A percentile compares a stretch with the other conserved stretches of the same genome.
Conservation (phyloP, 2,888 invertebrate species). For the Scelioninae gen. 1 region DNA sequence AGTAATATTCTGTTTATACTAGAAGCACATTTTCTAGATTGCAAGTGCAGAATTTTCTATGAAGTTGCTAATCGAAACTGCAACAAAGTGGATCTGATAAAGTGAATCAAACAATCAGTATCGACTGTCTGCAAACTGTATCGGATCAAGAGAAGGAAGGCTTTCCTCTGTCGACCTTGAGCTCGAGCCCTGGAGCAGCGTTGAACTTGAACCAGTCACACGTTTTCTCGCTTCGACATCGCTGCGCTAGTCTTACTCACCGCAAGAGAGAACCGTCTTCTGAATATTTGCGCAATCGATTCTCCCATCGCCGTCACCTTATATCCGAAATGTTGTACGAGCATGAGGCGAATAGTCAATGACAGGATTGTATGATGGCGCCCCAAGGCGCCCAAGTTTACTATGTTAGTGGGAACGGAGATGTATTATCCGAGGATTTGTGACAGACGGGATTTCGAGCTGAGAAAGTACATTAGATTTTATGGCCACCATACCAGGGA, state of each 20-base stretch:
- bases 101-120: conserved; percentile 26
- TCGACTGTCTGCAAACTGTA: conserved; percentile 50
- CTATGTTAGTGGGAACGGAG: conserved; percentile 37
- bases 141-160: conserved; percentile 76
- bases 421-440: conserved; percentile 31
- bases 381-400: conserved; percentile 42
- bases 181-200: conserved; percentile 76
- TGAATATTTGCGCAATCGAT: conserved; percentile 68
- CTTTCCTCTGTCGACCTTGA: conserved; percentile 80
- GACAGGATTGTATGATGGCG: conserved; percentile 26
- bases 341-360: conserved; percentile 51
- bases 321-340: conserved; percentile 49
- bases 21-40: too few relatives aligned
- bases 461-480: conserved; percentile 31
- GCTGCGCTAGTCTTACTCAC: conserved; percentile 44
- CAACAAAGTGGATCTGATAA: conserved; percentile 1
- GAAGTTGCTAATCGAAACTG: neutral
- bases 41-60: neutral
- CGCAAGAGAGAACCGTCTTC: conserved; percentile 48
- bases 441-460: conserved; percentile 12
- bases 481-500: neutral
- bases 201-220: conserved; percentile 82
- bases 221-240: conserved; percentile 72
- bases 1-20: too few relatives aligned
- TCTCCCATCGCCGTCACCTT: conserved; percentile 60